Evolutionary conservation across 2,888 invertebrate species (phyloP).

Genomic region (Nomada goodeniana): DNA sequence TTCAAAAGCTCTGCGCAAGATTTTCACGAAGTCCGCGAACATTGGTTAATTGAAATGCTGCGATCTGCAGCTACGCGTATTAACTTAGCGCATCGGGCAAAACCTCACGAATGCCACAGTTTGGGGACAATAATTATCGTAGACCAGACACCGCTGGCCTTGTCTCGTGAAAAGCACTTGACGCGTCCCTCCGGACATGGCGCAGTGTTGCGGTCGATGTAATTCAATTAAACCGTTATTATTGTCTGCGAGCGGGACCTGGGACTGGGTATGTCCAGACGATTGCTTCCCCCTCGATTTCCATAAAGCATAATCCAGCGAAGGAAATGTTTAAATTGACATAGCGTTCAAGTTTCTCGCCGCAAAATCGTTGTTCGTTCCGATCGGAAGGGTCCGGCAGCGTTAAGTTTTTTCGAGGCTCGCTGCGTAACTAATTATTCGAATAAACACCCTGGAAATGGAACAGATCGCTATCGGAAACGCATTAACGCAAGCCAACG

Average conservation of each 20-base stretch:
- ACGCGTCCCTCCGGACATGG: conserved; percentile 53
- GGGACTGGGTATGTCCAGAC: conserved; percentile 6
- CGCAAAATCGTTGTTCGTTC: background rate
- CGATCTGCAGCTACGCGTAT: conserved; percentile 28
- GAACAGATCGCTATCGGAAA: conserved; percentile 62
- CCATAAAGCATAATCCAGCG: background rate
- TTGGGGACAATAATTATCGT: conserved; percentile 61
- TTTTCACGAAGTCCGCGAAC: conserved; percentile 14
- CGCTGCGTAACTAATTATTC: conserved; percentile 44
- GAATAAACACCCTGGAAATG: conserved; percentile 40
- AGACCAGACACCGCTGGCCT: conserved; percentile 55
- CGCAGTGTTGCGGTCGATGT: conserved; percentile 58
- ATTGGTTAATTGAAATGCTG: conserved; percentile 44
- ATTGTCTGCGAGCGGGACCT: conserved; percentile 48
- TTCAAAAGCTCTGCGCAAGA: background rate
- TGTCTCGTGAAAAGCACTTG: conserved; percentile 60
- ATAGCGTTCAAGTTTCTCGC: background rate
- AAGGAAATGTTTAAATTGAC: background rate
- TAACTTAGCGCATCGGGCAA: conserved; percentile 35
- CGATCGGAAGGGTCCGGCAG: background rate
- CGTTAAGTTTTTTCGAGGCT: conserved; percentile 10
- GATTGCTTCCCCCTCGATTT: conserved; percentile 31
- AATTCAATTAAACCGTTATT: conserved; percentile 69
- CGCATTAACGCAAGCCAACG: conserved; percentile 54
- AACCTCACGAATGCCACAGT: conserved; percentile 32